These are phyloP conservation scores for Drosophila merina DNA, from an alignment of 2,888 invertebrate species.

Conservation along the genomic window DNA sequence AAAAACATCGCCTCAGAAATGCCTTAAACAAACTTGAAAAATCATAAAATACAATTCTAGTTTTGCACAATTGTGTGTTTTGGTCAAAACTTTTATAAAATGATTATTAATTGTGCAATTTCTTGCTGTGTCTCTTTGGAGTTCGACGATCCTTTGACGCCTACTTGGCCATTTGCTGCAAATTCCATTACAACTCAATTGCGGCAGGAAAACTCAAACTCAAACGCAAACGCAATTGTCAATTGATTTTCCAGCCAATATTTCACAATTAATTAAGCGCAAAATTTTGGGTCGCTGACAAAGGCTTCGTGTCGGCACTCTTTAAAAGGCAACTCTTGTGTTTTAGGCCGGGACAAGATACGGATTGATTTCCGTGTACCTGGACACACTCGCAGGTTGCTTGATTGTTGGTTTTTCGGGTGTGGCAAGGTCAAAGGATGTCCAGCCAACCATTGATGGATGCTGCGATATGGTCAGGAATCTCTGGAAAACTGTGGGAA, in stretches of 20 bases:
- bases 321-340: slow-evolving; percentile 42
- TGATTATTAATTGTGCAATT: background rate
- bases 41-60: too few relatives aligned
- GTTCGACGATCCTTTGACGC: slow-evolving; percentile 61
- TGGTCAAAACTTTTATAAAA: too few relatives aligned
- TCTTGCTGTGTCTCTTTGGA: slow-evolving; percentile 13
- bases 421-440: slow-evolving; percentile 67
- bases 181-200: slow-evolving; percentile 70
- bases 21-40: too few relatives aligned
- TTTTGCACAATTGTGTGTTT: too few relatives aligned
- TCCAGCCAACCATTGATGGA: slow-evolving; percentile 55
- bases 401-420: slow-evolving; percentile 31
- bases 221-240: slow-evolving; percentile 17
- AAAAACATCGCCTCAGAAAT: background rate
- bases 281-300: slow-evolving; percentile 61
- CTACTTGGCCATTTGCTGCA: slow-evolving; percentile 47
- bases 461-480: slow-evolving; percentile 45
- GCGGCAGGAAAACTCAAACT: slow-evolving; percentile 23
- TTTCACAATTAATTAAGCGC: slow-evolving; percentile 74
- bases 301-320: slow-evolving; percentile 45
- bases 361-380: slow-evolving; percentile 55
- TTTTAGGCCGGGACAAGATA: slow-evolving; percentile 40
- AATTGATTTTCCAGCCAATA: slow-evolving; percentile 60
- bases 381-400: slow-evolving; percentile 40
- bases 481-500: slow-evolving; percentile 29